A percentile compares a stretch with the other conserved stretches of the same genome.
phyloP scores from a whole-genome alignment of 1,140 invertebrate species.

The Tyrophagus putrescentiae region DNA sequence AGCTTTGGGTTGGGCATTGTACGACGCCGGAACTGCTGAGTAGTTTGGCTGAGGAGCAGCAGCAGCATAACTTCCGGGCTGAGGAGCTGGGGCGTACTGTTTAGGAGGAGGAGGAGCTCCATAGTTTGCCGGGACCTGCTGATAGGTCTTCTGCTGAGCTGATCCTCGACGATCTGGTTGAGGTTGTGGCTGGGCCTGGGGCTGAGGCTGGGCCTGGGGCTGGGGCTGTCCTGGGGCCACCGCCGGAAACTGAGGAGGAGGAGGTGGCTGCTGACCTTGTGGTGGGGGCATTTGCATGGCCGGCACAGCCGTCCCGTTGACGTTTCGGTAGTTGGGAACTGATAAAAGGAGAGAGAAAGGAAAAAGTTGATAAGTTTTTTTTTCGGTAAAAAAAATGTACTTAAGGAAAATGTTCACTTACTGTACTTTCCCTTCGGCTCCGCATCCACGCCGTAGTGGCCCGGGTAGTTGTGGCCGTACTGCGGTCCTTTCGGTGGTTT shows the following conservation, averaged over 20 bases:
- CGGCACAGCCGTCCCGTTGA: not conserved
- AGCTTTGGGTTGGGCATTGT: too few relatives aligned
- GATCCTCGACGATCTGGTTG: too few relatives aligned
- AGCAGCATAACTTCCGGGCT: not conserved
- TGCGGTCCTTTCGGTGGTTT: too few relatives aligned
- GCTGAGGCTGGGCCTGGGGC: not conserved
- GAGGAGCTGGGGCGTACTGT: not conserved
- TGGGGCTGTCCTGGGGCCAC: not conserved
- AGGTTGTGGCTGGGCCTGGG: not conserved
- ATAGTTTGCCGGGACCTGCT: too few relatives aligned
- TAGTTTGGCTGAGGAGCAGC: not conserved
- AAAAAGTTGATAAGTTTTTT: not conserved
- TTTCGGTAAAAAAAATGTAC: too few relatives aligned
- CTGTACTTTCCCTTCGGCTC: slow-evolving; percentile 12
- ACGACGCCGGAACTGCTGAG: too few relatives aligned
- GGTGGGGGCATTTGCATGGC: not conserved
- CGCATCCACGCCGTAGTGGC: slow-evolving; percentile 2
- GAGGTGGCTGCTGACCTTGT: not conserved
- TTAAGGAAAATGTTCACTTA: too few relatives aligned
- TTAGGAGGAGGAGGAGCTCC: too few relatives aligned
- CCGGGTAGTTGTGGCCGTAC: slow-evolving; percentile 3
- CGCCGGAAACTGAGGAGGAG: not conserved
- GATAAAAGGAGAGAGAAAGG: not conserved
- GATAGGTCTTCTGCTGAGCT: too few relatives aligned
- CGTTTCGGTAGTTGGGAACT: slow-evolving; percentile 5